phyloP scores from a whole-genome alignment of 2,888 invertebrate genomes.

The Hyalella azteca region DNA sequence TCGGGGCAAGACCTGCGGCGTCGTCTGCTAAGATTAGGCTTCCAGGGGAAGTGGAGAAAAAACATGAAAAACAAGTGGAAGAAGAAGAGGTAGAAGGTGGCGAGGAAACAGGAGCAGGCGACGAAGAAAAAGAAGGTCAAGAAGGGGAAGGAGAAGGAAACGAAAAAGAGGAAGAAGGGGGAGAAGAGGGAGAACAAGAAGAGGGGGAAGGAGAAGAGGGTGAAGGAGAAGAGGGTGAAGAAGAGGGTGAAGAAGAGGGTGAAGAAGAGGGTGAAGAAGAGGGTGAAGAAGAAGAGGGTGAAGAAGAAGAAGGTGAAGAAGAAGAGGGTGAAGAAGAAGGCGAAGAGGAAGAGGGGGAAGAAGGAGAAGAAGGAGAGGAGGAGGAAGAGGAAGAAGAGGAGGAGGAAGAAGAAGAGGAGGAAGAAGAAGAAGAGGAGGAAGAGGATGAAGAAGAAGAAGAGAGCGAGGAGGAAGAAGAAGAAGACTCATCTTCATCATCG shows the following conservation, averaged over 20 bases:
- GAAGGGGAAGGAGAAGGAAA: not conserved
- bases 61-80: no score
- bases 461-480: constrained; percentile 28
- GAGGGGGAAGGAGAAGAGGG: constrained; percentile 37
- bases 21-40: no score
- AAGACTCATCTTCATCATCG: not conserved
- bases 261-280: no score
- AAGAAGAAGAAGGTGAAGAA: no score
- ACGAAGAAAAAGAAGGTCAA: not conserved
- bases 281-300: no score
- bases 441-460: constrained; percentile 38
- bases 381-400: constrained; percentile 44
- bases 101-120: not conserved
- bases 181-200: not conserved
- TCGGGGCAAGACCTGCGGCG: not conserved
- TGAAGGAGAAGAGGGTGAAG: constrained; percentile 39
- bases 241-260: no score
- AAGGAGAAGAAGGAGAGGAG: constrained; percentile 36
- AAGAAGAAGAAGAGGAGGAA: constrained; percentile 30
- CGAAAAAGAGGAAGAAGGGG: not conserved
- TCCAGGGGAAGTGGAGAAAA: no score
- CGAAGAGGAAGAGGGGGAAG: constrained; percentile 1
- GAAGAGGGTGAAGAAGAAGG: no score
- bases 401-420: not conserved
- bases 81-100: no score